Conservation (phyloP, 2,888 invertebrate species). For the Theretra japonica region DNA sequence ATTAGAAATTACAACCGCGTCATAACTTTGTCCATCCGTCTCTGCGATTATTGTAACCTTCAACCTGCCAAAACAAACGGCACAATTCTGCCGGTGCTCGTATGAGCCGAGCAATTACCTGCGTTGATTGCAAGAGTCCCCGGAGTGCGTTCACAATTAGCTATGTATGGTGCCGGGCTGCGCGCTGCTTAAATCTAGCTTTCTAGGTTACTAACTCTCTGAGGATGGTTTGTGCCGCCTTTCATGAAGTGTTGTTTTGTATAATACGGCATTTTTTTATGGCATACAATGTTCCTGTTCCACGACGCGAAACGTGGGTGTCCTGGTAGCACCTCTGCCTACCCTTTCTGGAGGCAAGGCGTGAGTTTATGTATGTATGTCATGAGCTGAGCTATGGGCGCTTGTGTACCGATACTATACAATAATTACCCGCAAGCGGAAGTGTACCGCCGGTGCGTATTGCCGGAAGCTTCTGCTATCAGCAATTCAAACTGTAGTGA, state of each 20-base stretch:
- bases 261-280: too few species aligned
- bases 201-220: background rate
- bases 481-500: slow-evolving; percentile 8
- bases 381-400: too few species aligned
- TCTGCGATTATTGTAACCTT: background rate
- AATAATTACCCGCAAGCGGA: background rate
- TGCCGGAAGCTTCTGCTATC: slow-evolving; percentile 9
- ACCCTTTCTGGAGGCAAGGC: too few species aligned
- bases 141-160: background rate
- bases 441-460: background rate
- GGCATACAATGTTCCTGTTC: too few species aligned
- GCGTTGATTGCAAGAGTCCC: slow-evolving; percentile 21
- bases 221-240: background rate
- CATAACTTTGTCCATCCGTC: background rate
- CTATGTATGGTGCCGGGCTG: background rate
- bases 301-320: too few species aligned
- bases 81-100: background rate
- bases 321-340: too few species aligned
- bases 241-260: too few species aligned
- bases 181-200: slow-evolving; percentile 12
- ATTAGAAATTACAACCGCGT: too few species aligned
- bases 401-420: too few species aligned
- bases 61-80: background rate
- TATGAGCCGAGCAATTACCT: slow-evolving; percentile 13
- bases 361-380: too few species aligned